Evolutionary conservation across 2,797 vertebrate genomes (phyloP).

Genomic region (Periophthalmus magnuspinnatus): DNA sequence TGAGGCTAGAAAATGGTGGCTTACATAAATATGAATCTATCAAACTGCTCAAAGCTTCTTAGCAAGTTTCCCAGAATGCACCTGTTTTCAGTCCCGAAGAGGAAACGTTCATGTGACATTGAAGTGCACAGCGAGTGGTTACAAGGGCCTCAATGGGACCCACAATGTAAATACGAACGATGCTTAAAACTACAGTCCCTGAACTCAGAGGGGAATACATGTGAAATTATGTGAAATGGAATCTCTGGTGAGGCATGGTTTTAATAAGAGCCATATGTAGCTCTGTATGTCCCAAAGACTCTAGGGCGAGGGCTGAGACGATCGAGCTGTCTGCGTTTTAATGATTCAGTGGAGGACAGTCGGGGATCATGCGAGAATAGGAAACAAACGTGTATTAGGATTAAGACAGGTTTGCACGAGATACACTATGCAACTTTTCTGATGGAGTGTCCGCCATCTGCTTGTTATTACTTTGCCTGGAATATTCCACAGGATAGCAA

Average conservation of each 20-base stretch:
- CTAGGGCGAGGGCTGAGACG: constrained; percentile 33
- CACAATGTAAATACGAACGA: constrained; percentile 50
- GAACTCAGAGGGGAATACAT: constrained; percentile 56
- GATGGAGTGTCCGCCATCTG: too few relatives aligned
- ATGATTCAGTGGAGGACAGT: constrained; percentile 63
- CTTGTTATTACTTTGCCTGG: too few relatives aligned
- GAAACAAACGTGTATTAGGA: constrained; percentile 50
- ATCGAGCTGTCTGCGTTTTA: constrained; percentile 46
- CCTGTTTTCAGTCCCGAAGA: constrained; percentile 27
- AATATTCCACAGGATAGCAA: too few relatives aligned
- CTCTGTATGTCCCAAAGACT: constrained; percentile 36
- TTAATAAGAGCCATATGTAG: constrained; percentile 77
- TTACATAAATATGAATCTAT: constrained; percentile 35
- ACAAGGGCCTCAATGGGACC: constrained; percentile 47
- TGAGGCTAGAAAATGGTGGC: constrained; percentile 9
- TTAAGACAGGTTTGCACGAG: constrained; percentile 37
- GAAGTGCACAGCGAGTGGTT: constrained; percentile 44
- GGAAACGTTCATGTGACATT: constrained; percentile 43
- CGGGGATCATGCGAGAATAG: constrained; percentile 52
- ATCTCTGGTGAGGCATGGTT: constrained; percentile 64
- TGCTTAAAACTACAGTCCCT: constrained; percentile 54
- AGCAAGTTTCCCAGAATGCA: constrained; percentile 27
- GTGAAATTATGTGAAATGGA: constrained; percentile 65
- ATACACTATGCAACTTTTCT: too few relatives aligned
- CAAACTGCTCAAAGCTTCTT: constrained; percentile 6